Evolutionary conservation across 2,113 vertebrate genomes (phyloP).

Genomic region (Gasterosteus nipponicus): DNA sequence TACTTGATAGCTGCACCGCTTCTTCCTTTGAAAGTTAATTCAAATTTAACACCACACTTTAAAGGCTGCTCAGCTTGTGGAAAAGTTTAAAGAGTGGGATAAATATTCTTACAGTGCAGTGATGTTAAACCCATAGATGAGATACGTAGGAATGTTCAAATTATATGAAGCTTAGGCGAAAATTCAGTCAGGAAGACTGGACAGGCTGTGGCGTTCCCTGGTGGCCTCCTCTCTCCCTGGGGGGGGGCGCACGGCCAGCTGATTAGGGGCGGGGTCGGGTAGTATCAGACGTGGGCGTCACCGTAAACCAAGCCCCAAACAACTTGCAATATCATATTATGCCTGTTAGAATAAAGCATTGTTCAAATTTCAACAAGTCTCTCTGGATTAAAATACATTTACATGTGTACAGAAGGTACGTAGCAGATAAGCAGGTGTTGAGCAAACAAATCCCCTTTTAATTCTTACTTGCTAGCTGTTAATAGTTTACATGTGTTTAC

Average conservation of each 20-base stretch:
- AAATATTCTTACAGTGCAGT: constrained; percentile 45
- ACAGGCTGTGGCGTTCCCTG: no score
- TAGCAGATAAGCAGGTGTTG: constrained; percentile 11
- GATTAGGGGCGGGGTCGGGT: no score
- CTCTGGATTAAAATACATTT: neutral
- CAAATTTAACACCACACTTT: constrained; percentile 46
- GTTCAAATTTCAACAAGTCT: no score
- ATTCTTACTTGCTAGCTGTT: neutral
- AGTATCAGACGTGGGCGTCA: no score
- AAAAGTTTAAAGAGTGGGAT: constrained; percentile 50
- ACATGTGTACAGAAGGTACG: neutral
- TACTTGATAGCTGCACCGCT: constrained; percentile 34
- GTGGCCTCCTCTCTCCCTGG: no score
- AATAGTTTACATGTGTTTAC: neutral
- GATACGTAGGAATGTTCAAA: constrained; percentile 13
- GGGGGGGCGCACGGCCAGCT: no score
- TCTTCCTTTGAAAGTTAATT: constrained; percentile 47
- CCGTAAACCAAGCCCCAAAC: no score
- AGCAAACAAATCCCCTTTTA: constrained; percentile 1
- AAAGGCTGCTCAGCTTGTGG: constrained; percentile 49
- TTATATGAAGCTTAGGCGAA: no score
- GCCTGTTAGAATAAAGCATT: no score
- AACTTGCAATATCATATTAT: no score
- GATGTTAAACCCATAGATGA: constrained; percentile 30
- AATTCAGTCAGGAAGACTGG: no score